A percentile compares a stretch with the other conserved stretches of the same genome.
These are phyloP conservation scores for Aleiodes testaceus DNA, from an alignment of 2,888 invertebrate genomes.

Conservation along the genomic window DNA sequence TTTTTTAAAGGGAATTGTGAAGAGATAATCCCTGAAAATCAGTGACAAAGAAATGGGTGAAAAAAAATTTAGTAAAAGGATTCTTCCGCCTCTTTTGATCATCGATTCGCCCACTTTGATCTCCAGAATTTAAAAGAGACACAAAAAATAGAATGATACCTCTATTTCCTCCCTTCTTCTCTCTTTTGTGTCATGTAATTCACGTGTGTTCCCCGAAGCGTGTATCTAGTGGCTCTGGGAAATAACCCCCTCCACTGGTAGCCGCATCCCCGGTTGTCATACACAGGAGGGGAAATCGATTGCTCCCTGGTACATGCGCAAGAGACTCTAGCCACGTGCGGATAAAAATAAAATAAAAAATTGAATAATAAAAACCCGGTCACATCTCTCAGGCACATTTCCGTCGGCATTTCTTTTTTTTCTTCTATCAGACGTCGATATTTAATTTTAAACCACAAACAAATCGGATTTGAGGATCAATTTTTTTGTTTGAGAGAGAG, in stretches of 20 bases:
- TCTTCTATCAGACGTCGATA: not conserved
- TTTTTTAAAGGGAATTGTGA: not conserved
- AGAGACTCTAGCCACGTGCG: conserved; percentile 37
- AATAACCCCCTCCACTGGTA: conserved; percentile 18
- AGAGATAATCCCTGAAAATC: not conserved
- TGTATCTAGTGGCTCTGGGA: conserved; percentile 30
- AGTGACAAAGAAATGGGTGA: not conserved
- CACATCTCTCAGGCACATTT: not conserved
- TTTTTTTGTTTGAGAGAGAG: not conserved
- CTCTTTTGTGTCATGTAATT: conserved; percentile 9
- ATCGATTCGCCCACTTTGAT: conserved; percentile 32
- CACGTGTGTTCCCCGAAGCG: conserved; percentile 3
- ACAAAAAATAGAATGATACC: conserved; percentile 1
- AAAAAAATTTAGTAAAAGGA: conserved; percentile 1
- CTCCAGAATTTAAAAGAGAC: conserved; percentile 2
- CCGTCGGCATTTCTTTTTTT: not conserved
- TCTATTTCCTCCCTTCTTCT: not conserved
- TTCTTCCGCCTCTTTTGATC: conserved; percentile 14
- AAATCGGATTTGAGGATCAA: not conserved
- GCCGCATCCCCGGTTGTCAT: conserved; percentile 36
- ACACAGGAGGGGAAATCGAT: conserved; percentile 70
- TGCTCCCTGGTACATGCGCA: conserved; percentile 65
- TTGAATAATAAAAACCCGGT: conserved; percentile 9
- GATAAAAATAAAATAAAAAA: conserved; percentile 22
- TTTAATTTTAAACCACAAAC: too few species aligned